Conservation (phyloP, 1,140 invertebrate species). For the Magallana gigas region DNA sequence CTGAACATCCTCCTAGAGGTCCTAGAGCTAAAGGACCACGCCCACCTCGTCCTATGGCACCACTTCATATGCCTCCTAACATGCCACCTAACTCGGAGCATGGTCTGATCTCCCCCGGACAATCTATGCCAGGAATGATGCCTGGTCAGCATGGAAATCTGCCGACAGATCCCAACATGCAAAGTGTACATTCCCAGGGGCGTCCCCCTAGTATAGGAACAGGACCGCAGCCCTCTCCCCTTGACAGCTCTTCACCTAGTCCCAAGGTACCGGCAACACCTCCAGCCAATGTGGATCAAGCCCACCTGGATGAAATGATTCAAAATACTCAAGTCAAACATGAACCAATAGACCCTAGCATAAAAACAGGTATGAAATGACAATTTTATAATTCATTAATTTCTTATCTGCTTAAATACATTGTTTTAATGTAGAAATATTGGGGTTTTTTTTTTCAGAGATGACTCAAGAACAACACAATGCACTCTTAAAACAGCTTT, state of each 20-base stretch:
- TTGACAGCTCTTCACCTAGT: conserved; percentile 48
- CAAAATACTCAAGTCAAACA: conserved; percentile 18
- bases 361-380: conserved; percentile 37
- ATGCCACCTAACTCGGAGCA: conserved; percentile 5
- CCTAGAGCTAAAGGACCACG: conserved; percentile 9
- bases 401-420: background rate
- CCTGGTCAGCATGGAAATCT: conserved; percentile 13
- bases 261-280: conserved; percentile 51
- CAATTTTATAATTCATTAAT: too few species aligned
- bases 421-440: background rate
- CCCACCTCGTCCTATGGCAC: conserved; percentile 9
- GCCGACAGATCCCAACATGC: conserved; percentile 1
- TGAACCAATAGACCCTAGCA: background rate
- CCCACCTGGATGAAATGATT: conserved; percentile 22
- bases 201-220: conserved; percentile 8
- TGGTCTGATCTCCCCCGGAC: background rate
- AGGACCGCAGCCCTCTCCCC: conserved; percentile 32
- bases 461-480: conserved; percentile 67
- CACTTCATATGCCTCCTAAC: conserved; percentile 21
- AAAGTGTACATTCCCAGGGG: conserved; percentile 8
- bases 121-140: conserved; percentile 33
- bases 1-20: conserved; percentile 31
- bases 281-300: conserved; percentile 41
- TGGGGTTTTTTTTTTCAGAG: background rate
- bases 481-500: conserved; percentile 76